A percentile compares a stretch with the other conserved stretches of the same genome.
Evolutionary conservation across 37 sponge, comb jelly and placozoan species (phyloP).

Genomic region (Agelas oroides): DNA sequence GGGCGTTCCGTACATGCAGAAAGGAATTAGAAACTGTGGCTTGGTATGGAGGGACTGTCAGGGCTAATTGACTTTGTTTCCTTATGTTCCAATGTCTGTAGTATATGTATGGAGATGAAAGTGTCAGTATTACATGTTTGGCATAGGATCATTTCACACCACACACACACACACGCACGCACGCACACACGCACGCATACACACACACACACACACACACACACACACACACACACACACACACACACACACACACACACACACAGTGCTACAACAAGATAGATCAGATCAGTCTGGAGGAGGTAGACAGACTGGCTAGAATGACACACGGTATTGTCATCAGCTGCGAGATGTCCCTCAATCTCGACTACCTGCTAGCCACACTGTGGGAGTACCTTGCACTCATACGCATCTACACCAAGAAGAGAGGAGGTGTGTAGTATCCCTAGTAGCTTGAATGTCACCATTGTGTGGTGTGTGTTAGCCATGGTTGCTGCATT

Average conservation of each 20-base stretch:
- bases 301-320: slow-evolving; percentile 94
- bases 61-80: too few species aligned
- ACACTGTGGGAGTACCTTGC: slow-evolving; percentile 92
- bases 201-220: slow-evolving; percentile 21
- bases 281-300: slow-evolving; percentile 95
- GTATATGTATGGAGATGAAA: too few species aligned
- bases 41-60: too few species aligned
- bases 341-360: slow-evolving; percentile 94
- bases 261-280: slow-evolving; percentile 95
- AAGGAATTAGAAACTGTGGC: too few species aligned
- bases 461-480: slow-evolving; percentile 23
- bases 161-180: slow-evolving; percentile 22
- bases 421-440: slow-evolving; percentile 88
- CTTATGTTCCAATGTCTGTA: too few species aligned
- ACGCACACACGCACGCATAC: slow-evolving; percentile 6
- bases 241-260: not conserved
- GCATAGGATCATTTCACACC: too few species aligned
- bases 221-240: not conserved
- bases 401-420: slow-evolving; percentile 95
- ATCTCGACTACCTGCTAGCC: slow-evolving; percentile 87
- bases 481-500: not conserved
- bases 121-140: too few species aligned
- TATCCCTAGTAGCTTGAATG: too few species aligned
- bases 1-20: too few species aligned
- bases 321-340: slow-evolving; percentile 90